These are phyloP conservation scores for Aphelenchoides bicaudatus DNA, from an alignment of 2,888 invertebrate species.

Conservation along the genomic window DNA sequence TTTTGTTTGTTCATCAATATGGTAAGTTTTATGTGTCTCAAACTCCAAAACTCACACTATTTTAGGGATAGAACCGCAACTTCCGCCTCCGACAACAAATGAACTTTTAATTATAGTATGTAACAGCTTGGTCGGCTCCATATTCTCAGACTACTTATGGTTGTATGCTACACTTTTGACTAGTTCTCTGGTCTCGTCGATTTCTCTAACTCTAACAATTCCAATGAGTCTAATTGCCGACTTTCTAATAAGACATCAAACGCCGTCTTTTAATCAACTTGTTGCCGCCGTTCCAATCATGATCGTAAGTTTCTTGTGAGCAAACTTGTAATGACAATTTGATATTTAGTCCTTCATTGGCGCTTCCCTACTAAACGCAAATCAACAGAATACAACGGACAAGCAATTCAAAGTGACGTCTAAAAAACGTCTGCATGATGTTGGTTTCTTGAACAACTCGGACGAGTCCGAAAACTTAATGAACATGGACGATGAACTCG, in stretches of 20 bases:
- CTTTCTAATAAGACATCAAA: slow-evolving; percentile 64
- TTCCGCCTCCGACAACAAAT: slow-evolving; percentile 34
- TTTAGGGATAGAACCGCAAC: slow-evolving; percentile 65
- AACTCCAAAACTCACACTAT: too few relatives aligned
- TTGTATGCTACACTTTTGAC: slow-evolving; percentile 90
- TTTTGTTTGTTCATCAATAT: slow-evolving; percentile 79
- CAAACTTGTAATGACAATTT: not conserved
- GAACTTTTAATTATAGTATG: slow-evolving; percentile 69
- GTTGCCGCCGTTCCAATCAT: slow-evolving; percentile 76
- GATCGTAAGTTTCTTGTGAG: slow-evolving; percentile 20
- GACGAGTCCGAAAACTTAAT: not conserved
- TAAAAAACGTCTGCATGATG: not conserved
- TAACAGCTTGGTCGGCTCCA: slow-evolving; percentile 84
- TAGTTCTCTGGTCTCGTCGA: slow-evolving; percentile 80
- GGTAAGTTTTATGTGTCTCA: too few relatives aligned
- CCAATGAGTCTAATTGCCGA: slow-evolving; percentile 85
- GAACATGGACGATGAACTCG: slow-evolving; percentile 1
- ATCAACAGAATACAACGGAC: too few relatives aligned
- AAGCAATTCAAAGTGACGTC: not conserved
- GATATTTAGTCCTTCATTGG: slow-evolving; percentile 24
- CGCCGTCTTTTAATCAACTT: slow-evolving; percentile 70
- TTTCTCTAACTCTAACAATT: slow-evolving; percentile 79
- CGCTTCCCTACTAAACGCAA: slow-evolving; percentile 21
- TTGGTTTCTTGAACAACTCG: not conserved
- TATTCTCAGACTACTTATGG: slow-evolving; percentile 73